A percentile compares a stretch with the other conserved stretches of the same genome.
phyloP scores from a whole-genome alignment of 2,888 invertebrate genomes.

The Euplexia lucipara region DNA sequence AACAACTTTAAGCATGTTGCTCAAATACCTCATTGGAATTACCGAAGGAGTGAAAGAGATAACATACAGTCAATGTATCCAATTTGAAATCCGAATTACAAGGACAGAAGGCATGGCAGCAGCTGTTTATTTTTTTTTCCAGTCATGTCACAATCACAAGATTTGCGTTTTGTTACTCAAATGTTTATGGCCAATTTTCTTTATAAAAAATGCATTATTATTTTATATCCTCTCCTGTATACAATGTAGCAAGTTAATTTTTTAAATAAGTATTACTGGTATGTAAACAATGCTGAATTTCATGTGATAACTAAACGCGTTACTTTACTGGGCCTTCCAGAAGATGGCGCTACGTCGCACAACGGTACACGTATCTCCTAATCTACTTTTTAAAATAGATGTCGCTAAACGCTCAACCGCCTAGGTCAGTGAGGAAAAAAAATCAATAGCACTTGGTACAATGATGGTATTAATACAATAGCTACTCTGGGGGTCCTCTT shows the following conservation, averaged over 20 bases:
- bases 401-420: slow-evolving; percentile 3
- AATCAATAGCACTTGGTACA: background rate
- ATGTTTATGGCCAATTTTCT: background rate
- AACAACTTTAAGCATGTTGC: slow-evolving; percentile 34
- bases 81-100: slow-evolving; percentile 33
- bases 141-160: slow-evolving; percentile 44
- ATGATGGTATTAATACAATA: no score
- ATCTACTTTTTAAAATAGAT: slow-evolving; percentile 25
- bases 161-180: slow-evolving; percentile 50
- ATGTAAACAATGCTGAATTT: background rate
- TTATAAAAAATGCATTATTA: background rate
- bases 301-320: slow-evolving; percentile 19
- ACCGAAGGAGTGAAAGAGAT: slow-evolving; percentile 52
- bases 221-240: background rate
- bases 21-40: background rate
- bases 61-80: slow-evolving; percentile 28
- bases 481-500: background rate
- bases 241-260: background rate
- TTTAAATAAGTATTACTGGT: background rate
- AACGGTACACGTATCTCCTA: background rate
- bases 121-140: slow-evolving; percentile 63
- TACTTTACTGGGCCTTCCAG: background rate
- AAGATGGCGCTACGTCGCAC: slow-evolving; percentile 30
- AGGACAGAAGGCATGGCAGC: slow-evolving; percentile 48
- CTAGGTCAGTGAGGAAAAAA: background rate